These are phyloP conservation scores for Megaceryle alcyon DNA, from an alignment of 2,797 vertebrate species.

Conservation along the genomic window DNA sequence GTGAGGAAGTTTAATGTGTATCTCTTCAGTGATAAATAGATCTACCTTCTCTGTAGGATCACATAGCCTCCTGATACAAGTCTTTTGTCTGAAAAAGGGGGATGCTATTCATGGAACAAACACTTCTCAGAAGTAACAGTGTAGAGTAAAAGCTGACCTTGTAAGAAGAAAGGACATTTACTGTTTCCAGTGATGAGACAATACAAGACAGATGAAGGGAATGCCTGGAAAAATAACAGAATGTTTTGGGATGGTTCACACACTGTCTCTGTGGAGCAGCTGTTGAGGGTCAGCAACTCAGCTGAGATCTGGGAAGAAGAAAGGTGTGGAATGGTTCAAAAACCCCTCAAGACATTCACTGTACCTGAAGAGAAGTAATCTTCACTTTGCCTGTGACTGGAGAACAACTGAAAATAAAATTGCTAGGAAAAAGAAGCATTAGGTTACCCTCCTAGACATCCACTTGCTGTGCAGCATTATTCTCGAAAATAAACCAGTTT, in stretches of 20 bases:
- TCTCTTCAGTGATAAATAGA: conserved; percentile 1
- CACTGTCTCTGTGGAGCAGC: background rate
- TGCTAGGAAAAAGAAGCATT: background rate
- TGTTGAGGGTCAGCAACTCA: background rate
- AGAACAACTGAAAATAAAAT: background rate
- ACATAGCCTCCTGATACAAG: background rate
- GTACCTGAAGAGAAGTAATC: background rate
- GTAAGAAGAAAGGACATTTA: background rate
- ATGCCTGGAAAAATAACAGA: background rate
- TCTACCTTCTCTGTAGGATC: background rate
- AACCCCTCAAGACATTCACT: background rate
- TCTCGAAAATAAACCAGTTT: background rate
- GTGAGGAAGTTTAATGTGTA: background rate
- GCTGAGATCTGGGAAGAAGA: background rate
- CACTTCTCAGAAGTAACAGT: background rate
- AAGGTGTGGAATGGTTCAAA: background rate
- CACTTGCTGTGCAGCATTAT: background rate
- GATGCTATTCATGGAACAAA: background rate
- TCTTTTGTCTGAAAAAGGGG: conserved; percentile 1
- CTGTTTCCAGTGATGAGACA: background rate
- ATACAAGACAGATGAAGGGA: background rate
- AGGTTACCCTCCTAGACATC: background rate
- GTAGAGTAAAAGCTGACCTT: background rate
- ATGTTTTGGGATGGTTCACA: background rate
- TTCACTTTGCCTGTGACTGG: background rate